Percentiles rank a stretch among this genome's conserved stretches.
phyloP scores from a whole-genome alignment of 1,140 invertebrate genomes.

The Drosophila subobscura region DNA sequence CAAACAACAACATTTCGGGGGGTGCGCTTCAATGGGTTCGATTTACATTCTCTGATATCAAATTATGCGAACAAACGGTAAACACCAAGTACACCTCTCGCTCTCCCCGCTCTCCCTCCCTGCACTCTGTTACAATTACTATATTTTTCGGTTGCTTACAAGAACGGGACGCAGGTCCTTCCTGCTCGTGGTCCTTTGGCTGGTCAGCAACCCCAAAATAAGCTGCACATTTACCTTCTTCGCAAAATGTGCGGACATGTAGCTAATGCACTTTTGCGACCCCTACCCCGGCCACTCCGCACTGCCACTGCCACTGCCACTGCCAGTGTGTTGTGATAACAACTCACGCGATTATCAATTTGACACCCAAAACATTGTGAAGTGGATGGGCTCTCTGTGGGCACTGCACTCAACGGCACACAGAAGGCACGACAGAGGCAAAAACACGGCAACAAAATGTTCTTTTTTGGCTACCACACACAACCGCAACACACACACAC shows the following conservation, averaged over 20 bases:
- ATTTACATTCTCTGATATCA: slow-evolving; percentile 68
- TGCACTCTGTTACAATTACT: slow-evolving; percentile 16
- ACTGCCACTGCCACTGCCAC: slow-evolving; percentile 41
- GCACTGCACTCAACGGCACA: slow-evolving; percentile 20
- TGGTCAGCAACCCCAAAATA: slow-evolving; percentile 61
- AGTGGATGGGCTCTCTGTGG: slow-evolving; percentile 13
- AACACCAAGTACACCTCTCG: slow-evolving; percentile 29
- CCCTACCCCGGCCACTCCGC: slow-evolving; percentile 18
- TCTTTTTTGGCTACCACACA: slow-evolving; percentile 14
- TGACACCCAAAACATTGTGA: slow-evolving; percentile 71
- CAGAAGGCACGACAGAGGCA: slow-evolving; percentile 57
- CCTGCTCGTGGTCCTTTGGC: not conserved
- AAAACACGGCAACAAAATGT: slow-evolving; percentile 45
- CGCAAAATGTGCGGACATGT: slow-evolving; percentile 63
- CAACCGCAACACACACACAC: not conserved
- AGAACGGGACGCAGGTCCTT: slow-evolving; percentile 20
- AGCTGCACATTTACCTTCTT: slow-evolving; percentile 54
- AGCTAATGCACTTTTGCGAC: slow-evolving; percentile 50
- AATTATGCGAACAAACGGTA: slow-evolving; percentile 79
- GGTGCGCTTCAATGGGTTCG: slow-evolving; percentile 76
- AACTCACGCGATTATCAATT: slow-evolving; percentile 81
- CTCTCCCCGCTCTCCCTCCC: not conserved
- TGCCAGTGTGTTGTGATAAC: slow-evolving; percentile 67
- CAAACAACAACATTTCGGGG: slow-evolving; percentile 34
- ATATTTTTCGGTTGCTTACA: slow-evolving; percentile 70